Base-by-base conservation (phyloP, 2,797 vertebrate species). In the Microtus agrestis region DNA sequence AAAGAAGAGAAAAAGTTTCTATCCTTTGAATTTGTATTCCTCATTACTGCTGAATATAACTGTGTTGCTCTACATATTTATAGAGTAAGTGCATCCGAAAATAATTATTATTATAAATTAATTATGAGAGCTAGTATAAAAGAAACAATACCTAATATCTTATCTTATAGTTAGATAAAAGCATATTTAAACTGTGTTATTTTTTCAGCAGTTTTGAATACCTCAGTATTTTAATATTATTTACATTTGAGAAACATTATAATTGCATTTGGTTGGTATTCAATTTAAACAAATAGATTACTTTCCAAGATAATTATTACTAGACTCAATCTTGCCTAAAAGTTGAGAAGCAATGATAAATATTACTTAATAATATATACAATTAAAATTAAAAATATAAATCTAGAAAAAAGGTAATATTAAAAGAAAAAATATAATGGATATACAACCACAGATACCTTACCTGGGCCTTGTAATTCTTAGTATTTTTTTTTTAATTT, bases 61-160 rank as follows among this genome's bases (percentile, higher is more conserved):
- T 93, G 27, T 2, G 13, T 8, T 37, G 5, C 1, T 46, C 17
- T 51, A 88, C 31, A 82, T 63, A 76, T 67, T 76, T 93, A 12
- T 69, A 91, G 15, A 92, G 31, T 76, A 94, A 95, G 91, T 77
- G 13, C 61, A 71, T n/a, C 1, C 1, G 51, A 87, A 81, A 88
- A 31, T 69, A 25, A 86, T 91, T 65, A 54, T 43, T 76, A 73
- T 46, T 77, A 56, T 71, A 79, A 89, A 73, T 56, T 76, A 74
- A 73, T 78, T 77, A 93, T 78, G 37, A 51, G 94, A 74, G 34
- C 14, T 23, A 80, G 0, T 77, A 9, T 31, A 46, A 43, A 40
- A 76, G 1, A 74, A 93, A 51, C 14, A 48, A 4, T 79, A 67
- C 40, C 67, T 74, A 63, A 77, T 87, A 1, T 43, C 11, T 89